Evolutionary conservation across 2,797 vertebrate genomes (phyloP).

Genomic region (Sebastes cheni): DNA sequence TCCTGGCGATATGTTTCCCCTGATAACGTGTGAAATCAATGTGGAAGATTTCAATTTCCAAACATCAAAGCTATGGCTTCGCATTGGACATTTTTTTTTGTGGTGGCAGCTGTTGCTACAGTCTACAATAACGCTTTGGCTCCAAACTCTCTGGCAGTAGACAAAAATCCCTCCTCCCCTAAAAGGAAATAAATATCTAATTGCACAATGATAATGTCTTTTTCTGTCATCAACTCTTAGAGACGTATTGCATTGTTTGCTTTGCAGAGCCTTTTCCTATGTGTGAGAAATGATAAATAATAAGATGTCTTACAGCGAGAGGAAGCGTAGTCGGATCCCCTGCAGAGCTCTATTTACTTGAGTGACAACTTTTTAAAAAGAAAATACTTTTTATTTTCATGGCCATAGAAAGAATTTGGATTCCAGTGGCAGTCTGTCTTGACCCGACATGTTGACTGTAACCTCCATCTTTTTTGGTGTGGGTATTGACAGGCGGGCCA

Average conservation of each 20-base stretch:
- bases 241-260: constrained; percentile 14
- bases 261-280: background rate
- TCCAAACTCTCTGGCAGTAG: constrained; percentile 53
- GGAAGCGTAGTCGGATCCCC: background rate
- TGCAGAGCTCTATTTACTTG: background rate
- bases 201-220: constrained; percentile 28
- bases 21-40: constrained; percentile 66
- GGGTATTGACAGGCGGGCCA: constrained; percentile 67
- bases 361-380: constrained; percentile 12
- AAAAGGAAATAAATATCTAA: constrained; percentile 37
- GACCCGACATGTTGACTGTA: constrained; percentile 51
- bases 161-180: constrained; percentile 17
- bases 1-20: constrained; percentile 48
- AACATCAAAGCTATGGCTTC: constrained; percentile 65
- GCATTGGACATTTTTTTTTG: constrained; percentile 68
- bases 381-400: constrained; percentile 8
- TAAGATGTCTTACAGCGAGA: background rate
- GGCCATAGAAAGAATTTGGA: constrained; percentile 25
- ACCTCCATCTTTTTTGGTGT: constrained; percentile 67
- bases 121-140: constrained; percentile 50
- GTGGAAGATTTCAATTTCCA: constrained; percentile 59
- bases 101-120: constrained; percentile 68
- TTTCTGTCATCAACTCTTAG: background rate
- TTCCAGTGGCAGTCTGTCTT: constrained; percentile 38
- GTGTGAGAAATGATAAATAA: constrained; percentile 9